Evolutionary conservation across 2,888 invertebrate genomes (phyloP).

Genomic region (Ashinkailepas kermadecensis): DNA sequence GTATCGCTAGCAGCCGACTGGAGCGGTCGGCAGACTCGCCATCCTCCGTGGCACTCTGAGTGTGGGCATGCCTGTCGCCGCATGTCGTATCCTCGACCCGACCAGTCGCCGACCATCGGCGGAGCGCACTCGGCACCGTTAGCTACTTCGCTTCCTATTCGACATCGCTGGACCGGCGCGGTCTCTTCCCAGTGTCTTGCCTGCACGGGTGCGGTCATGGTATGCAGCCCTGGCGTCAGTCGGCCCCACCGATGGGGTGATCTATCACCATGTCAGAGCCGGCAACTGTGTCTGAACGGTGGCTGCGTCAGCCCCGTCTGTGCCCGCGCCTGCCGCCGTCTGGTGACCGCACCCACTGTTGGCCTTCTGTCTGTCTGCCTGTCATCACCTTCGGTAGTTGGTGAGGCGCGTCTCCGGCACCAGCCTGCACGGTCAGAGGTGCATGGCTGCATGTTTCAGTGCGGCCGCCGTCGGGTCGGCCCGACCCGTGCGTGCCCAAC

Average conservation of each 20-base stretch:
- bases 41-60: neutral
- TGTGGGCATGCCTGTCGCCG: neutral
- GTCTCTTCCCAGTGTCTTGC: constrained; percentile 7
- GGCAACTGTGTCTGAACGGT: no score
- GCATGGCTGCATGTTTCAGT: constrained; percentile 11
- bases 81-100: neutral
- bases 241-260: no score
- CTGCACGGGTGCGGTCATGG: neutral
- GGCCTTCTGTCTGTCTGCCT: constrained; percentile 9
- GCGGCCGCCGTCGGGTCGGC: constrained; percentile 20
- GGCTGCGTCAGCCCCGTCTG: no score
- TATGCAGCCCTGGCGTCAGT: neutral
- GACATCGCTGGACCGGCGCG: neutral
- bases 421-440: neutral
- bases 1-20: neutral
- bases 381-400: no score
- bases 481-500: constrained; percentile 33
- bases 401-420: neutral
- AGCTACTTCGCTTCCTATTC: constrained; percentile 14
- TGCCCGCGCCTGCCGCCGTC: no score
- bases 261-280: no score
- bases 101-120: neutral
- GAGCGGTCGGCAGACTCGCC: no score
- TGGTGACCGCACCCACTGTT: neutral
- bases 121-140: neutral